Conservation (phyloP, 2,888 invertebrate genomes). For the Salpingus planirostris region DNA sequence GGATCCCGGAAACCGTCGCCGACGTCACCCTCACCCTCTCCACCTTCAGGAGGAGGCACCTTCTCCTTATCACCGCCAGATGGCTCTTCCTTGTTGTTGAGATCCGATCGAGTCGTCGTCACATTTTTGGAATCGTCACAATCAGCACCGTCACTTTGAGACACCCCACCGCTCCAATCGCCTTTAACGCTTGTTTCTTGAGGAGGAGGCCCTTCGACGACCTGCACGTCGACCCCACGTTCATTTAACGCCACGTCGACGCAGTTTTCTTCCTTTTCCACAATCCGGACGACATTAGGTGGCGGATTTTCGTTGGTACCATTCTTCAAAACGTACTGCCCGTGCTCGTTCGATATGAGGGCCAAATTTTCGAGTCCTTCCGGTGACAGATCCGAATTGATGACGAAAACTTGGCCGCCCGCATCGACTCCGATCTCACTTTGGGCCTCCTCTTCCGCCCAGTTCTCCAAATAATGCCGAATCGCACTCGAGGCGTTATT, state of each 20-base stretch:
- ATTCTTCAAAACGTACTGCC: conserved; percentile 28
- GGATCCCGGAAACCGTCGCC: no score
- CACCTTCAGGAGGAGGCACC: no score
- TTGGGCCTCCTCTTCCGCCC: conserved; percentile 33
- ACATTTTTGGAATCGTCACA: no score
- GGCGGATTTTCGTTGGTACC: conserved; percentile 25
- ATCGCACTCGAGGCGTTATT: conserved; percentile 16
- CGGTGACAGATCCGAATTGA: conserved; percentile 25
- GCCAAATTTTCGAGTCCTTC: conserved; percentile 25
- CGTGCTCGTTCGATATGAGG: conserved; percentile 21
- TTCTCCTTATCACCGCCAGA: no score
- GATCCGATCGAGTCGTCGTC: no score
- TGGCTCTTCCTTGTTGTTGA: no score
- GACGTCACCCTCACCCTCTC: no score
- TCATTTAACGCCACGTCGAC: conserved; percentile 18
- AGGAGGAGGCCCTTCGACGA: conserved; percentile 24
- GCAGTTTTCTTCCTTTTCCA: conserved; percentile 24
- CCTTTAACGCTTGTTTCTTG: no score
- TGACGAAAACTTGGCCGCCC: conserved; percentile 20
- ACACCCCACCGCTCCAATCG: no score
- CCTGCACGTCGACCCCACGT: conserved; percentile 28
- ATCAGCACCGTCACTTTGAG: no score
- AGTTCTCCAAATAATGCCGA: conserved; percentile 33
- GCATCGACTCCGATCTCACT: conserved; percentile 6
- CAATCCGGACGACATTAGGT: conserved; percentile 19